Evolutionary conservation across 2,888 invertebrate species (phyloP), one percentile per base, ranked within the genome.

Genomic region (Spisula subtruncata): DNA sequence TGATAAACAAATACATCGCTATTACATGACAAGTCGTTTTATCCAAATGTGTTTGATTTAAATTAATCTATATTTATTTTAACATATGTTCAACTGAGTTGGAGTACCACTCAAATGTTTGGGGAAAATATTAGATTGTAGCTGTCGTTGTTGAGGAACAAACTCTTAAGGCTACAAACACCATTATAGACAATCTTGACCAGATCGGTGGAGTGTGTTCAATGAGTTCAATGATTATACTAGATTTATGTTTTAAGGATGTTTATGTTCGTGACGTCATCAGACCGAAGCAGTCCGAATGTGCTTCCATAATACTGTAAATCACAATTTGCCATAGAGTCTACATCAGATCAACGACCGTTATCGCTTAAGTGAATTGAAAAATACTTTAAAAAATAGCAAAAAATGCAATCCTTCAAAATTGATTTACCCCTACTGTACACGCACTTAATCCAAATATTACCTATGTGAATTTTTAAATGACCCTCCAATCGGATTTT

Each of bases 1-100:
- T n/a, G 25, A 66, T n/a, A 66, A 66, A 66, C 60, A 66, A 66
- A 66, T 66, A 66, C 60, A n/a, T 66, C 12, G 14, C 25, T 66
- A 25, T 25, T 25, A n/a, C 25, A n/a, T 25, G 25, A 25, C 25
- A 25, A 25, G 25, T n/a, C 25, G 60, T 66, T 66, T 66, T 66
- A 66, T 25, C 60, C 8, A 66, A 25, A 66, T 66, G 25, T 66
- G 60, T 66, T 66, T 66, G 60, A 66, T 4, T 66, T 10, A 66
- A 25, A 10, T 1, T 66, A 66, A 25, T 66, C 60, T 25, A 12
- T 25, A 25, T 25, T 66, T 25, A 10, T 66, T 66, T 10, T 25
- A 8, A 10, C 60, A 25, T 25, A 25, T 66, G 25, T 66, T 25
- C 60, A 25, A 6, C 60, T 25, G 5, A 14, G 0, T 56, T 56